Conservation (phyloP, 2,888 invertebrate species). For the Ophonus ardosiacus region DNA sequence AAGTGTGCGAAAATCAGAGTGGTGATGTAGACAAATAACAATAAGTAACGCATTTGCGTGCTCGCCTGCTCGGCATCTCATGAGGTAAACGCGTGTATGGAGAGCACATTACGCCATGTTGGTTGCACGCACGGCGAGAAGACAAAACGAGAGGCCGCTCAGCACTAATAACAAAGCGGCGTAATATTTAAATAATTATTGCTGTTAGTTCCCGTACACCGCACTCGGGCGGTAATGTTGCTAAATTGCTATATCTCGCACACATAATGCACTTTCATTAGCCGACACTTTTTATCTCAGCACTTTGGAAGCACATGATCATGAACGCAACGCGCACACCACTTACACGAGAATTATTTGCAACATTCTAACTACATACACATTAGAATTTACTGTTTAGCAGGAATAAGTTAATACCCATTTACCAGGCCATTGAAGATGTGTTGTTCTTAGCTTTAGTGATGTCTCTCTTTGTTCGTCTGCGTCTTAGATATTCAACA, state of each 20-base stretch:
- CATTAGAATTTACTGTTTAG: not conserved
- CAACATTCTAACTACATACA: not conserved
- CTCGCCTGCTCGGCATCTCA: not conserved
- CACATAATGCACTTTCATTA: slow-evolving; percentile 62
- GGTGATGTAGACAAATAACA: slow-evolving; percentile 7
- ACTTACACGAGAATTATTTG: not conserved
- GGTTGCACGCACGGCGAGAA: slow-evolving; percentile 46
- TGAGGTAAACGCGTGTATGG: slow-evolving; percentile 28
- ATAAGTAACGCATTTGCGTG: slow-evolving; percentile 21
- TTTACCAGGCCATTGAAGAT: no score
- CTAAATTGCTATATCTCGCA: slow-evolving; percentile 64
- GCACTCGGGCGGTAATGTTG: slow-evolving; percentile 59
- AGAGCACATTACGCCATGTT: slow-evolving; percentile 43
- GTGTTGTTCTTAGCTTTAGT: no score
- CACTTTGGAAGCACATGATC: not conserved
- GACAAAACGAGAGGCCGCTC: slow-evolving; percentile 55
- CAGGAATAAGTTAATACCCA: no score
- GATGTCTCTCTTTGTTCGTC: no score
- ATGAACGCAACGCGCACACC: not conserved
- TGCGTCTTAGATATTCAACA: no score
- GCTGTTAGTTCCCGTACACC: slow-evolving; percentile 58
- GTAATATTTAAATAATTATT: slow-evolving; percentile 64
- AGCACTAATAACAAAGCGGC: slow-evolving; percentile 61
- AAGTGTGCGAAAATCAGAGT: slow-evolving; percentile 16
- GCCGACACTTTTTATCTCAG: slow-evolving; percentile 51